Evolutionary conservation across 2,888 invertebrate genomes (phyloP).

Genomic region (Dione vanillae): DNA sequence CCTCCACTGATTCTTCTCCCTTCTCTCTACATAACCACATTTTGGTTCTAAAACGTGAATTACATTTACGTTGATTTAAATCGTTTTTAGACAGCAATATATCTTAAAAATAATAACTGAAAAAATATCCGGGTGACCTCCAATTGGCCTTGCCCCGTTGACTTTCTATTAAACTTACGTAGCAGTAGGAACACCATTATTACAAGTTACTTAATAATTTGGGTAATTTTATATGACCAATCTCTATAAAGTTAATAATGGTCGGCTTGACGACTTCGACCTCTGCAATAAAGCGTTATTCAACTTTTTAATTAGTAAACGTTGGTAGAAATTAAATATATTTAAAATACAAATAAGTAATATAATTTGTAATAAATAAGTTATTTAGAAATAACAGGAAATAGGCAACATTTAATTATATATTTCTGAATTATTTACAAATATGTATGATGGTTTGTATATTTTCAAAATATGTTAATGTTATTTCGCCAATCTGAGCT

Average conservation of each 20-base stretch:
- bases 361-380: not conserved
- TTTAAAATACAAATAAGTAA: too few relatives aligned
- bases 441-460: not conserved
- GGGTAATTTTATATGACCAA: not conserved
- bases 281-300: not conserved
- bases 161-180: constrained; percentile 68
- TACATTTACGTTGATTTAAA: constrained; percentile 8
- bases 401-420: not conserved
- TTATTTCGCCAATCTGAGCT: too few relatives aligned
- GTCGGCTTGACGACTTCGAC: too few relatives aligned
- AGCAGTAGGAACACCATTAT: constrained; percentile 33
- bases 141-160: constrained; percentile 64
- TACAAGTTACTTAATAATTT: constrained; percentile 14
- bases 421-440: not conserved
- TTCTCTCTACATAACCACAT: too few relatives aligned
- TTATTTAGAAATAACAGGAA: not conserved
- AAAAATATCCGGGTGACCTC: constrained; percentile 73
- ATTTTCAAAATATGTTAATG: too few relatives aligned
- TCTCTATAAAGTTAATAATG: not conserved
- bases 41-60: constrained; percentile 9
- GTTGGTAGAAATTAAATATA: not conserved
- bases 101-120: constrained; percentile 40
- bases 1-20: too few relatives aligned
- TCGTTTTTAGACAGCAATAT: constrained; percentile 35
- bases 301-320: not conserved